Evolutionary conservation across 2,113 vertebrate genomes (phyloP).

Genomic region (Saiga tatarica): DNA sequence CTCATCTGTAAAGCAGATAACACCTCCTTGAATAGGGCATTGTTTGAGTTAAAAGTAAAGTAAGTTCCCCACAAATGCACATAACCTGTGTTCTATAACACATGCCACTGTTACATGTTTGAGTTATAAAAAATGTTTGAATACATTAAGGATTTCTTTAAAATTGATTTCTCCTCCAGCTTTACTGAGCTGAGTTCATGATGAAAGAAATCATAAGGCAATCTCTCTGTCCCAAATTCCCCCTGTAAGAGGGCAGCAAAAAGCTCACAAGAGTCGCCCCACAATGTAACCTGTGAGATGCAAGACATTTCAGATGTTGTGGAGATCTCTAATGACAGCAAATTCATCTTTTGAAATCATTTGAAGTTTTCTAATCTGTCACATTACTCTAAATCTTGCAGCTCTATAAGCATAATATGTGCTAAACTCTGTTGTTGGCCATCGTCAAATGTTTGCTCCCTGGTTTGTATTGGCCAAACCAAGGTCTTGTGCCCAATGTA

Average conservation of each 20-base stretch:
- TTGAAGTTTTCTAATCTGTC: not conserved
- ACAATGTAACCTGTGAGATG: too few species aligned
- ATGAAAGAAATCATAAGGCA: too few species aligned
- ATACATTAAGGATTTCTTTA: too few species aligned
- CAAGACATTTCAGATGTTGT: not conserved
- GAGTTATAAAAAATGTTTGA: too few species aligned
- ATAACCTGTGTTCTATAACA: fast-evolving
- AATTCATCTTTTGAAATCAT: not conserved
- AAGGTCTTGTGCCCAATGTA: not conserved
- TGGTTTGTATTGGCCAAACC: not conserved
- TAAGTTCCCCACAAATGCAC: not conserved
- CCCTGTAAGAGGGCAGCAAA: too few species aligned
- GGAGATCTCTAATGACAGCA: fast-evolving
- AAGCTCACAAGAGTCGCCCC: fast-evolving
- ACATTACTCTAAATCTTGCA: fast-evolving
- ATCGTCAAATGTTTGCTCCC: fast-evolving
- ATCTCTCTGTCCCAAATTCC: too few species aligned
- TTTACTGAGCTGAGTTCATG: too few species aligned
- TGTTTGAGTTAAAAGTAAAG: too few species aligned
- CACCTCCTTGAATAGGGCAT: not conserved
- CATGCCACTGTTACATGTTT: not conserved
- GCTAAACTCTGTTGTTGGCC: not conserved
- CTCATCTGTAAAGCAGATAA: not conserved
- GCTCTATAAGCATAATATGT: fast-evolving
- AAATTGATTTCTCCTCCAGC: too few species aligned